Conservation (phyloP, 2,888 invertebrate species). For the Schizaphis graminum region DNA sequence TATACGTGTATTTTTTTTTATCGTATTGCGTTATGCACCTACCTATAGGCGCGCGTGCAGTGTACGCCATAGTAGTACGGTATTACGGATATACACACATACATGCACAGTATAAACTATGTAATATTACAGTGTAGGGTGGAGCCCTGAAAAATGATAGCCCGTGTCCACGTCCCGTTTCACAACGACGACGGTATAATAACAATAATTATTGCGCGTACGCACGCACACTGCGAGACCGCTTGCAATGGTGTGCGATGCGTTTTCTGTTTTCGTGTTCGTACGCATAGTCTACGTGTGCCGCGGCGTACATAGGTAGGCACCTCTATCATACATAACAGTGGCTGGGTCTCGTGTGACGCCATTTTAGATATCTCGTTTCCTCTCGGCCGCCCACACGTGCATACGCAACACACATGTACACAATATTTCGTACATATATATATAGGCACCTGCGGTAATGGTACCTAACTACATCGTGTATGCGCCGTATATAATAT, state of each 20-base stretch:
- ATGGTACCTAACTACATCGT: neutral
- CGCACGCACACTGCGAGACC: neutral
- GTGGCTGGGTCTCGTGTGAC: neutral
- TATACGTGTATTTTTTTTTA: too few species aligned
- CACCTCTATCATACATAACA: neutral
- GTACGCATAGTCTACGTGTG: too few species aligned
- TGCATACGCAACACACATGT: conserved; percentile 6
- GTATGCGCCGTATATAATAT: neutral
- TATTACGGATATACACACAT: neutral
- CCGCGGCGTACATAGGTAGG: neutral
- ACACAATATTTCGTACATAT: neutral
- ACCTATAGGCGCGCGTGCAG: neutral
- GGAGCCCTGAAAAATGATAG: conserved; percentile 61
- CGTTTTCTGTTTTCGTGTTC: neutral
- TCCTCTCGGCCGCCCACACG: conserved; percentile 53
- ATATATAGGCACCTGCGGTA: neutral
- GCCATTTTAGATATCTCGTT: conserved; percentile 63
- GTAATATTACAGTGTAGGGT: neutral
- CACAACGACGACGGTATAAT: neutral
- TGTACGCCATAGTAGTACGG: neutral
- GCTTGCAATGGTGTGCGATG: neutral
- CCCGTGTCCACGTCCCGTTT: conserved; percentile 48
- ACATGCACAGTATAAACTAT: neutral
- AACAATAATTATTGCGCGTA: conserved; percentile 43
- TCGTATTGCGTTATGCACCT: neutral